Evolutionary conservation across 2,888 invertebrate genomes (phyloP).

Genomic region (Lacanobia wlatinum): DNA sequence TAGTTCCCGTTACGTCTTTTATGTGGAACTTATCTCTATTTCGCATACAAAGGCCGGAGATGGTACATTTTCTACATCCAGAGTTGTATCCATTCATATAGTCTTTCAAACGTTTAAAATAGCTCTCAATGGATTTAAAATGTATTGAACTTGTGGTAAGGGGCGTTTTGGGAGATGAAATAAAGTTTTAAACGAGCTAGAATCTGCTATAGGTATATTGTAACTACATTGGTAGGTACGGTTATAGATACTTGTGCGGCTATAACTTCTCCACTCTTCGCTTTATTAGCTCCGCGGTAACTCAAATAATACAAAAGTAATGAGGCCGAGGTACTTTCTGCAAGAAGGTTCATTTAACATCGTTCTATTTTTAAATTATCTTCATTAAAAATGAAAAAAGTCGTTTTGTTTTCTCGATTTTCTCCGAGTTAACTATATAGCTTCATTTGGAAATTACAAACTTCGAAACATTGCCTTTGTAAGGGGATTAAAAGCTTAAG

Average conservation of each 20-base stretch:
- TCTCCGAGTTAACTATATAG: conserved; percentile 60
- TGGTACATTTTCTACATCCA: conserved; percentile 35
- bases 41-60: conserved; percentile 43
- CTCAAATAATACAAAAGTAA: conserved; percentile 56
- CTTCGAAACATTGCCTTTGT: conserved; percentile 72
- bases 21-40: conserved; percentile 44
- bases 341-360: conserved; percentile 27
- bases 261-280: conserved; percentile 28
- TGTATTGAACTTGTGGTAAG: conserved; percentile 10
- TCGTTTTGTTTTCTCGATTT: conserved; percentile 32
- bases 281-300: conserved; percentile 46
- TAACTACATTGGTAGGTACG: conserved; percentile 19
- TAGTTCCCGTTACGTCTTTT: conserved; percentile 41
- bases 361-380: conserved; percentile 25
- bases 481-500: conserved; percentile 72
- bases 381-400: conserved; percentile 23
- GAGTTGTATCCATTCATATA: conserved; percentile 28
- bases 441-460: conserved; percentile 72
- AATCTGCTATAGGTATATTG: conserved; percentile 8
- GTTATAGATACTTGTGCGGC: conserved; percentile 41
- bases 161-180: not conserved
- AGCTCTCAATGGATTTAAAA: conserved; percentile 18
- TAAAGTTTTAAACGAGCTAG: conserved; percentile 10
- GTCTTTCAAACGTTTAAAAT: conserved; percentile 35
- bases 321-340: conserved; percentile 29